phyloP scores from a whole-genome alignment of 37 sponge, comb jelly and placozoan species.

The Corticium candelabrum region DNA sequence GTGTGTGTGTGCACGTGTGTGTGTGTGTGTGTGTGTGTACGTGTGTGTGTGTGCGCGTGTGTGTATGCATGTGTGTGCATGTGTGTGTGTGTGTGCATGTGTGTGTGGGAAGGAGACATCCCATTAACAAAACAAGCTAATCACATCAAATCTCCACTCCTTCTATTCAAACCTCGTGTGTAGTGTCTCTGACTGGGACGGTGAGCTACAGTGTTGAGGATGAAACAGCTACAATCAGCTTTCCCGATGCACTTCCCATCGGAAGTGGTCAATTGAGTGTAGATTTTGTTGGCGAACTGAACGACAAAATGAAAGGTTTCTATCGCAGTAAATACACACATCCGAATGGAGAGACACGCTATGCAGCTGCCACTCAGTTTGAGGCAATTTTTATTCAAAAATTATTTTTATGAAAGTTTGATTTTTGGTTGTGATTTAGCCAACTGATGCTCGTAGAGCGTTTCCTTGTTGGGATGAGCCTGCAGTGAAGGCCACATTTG shows the following conservation, averaged over 20 bases:
- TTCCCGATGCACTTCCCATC: constrained; percentile 36
- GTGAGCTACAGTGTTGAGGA: constrained; percentile 31
- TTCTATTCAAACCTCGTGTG: neutral
- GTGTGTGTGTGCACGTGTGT: neutral
- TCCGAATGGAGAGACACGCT: constrained; percentile 47
- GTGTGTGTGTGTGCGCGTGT: neutral
- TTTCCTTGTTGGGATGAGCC: constrained; percentile 99
- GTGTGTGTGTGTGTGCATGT: neutral
- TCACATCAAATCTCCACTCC: neutral
- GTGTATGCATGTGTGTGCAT: neutral
- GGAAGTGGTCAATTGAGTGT: constrained; percentile 37
- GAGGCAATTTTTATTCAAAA: constrained; percentile 20
- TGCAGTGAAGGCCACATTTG: constrained; percentile 88
- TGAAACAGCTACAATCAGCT: constrained; percentile 62
- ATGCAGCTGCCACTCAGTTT: constrained; percentile 77
- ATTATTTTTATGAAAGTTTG: constrained; percentile 1
- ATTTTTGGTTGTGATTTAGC: constrained; percentile 21
- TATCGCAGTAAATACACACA: constrained; percentile 67
- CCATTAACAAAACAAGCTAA: neutral
- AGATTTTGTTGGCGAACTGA: constrained; percentile 68
- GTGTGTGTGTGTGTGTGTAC: constrained; percentile 2
- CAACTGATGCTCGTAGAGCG: constrained; percentile 93
- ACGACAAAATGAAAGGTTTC: constrained; percentile 86
- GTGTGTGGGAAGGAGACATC: neutral
- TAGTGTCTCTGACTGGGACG: neutral